These are phyloP conservation scores for Pharmacophagus antenor DNA, from an alignment of 2,888 invertebrate species.

Conservation along the genomic window DNA sequence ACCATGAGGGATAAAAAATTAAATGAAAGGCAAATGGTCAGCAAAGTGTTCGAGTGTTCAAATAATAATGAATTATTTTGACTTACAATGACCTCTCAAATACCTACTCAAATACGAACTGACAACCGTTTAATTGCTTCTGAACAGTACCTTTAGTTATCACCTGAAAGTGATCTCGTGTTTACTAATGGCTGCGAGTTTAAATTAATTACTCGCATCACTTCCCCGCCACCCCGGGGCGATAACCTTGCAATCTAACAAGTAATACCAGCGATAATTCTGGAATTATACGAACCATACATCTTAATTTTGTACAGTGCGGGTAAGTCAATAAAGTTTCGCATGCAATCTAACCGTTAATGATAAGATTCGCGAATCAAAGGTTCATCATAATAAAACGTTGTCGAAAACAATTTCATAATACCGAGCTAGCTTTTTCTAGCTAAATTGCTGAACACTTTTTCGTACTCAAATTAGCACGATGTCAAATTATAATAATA, in stretches of 20 bases:
- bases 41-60: background rate
- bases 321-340: background rate
- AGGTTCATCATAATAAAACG: too few species aligned
- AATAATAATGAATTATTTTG: constrained; percentile 2
- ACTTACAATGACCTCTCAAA: background rate
- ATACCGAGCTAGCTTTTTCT: too few species aligned
- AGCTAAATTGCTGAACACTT: too few species aligned
- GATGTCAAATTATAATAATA: too few species aligned
- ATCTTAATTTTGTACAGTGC: constrained; percentile 4
- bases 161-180: constrained; percentile 22
- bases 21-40: background rate
- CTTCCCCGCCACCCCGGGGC: constrained; percentile 10
- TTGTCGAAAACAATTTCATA: too few species aligned
- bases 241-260: constrained; percentile 8
- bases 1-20: background rate
- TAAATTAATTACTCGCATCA: constrained; percentile 22
- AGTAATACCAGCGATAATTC: constrained; percentile 1
- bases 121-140: constrained; percentile 11
- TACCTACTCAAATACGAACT: background rate
- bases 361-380: background rate
- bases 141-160: constrained; percentile 12
- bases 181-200: constrained; percentile 19
- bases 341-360: background rate
- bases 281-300: constrained; percentile 1
- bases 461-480: too few species aligned